These are phyloP conservation scores for Ptilorrhoa leucosticta DNA, from an alignment of 2,113 vertebrate genomes.

Conservation along the genomic window DNA sequence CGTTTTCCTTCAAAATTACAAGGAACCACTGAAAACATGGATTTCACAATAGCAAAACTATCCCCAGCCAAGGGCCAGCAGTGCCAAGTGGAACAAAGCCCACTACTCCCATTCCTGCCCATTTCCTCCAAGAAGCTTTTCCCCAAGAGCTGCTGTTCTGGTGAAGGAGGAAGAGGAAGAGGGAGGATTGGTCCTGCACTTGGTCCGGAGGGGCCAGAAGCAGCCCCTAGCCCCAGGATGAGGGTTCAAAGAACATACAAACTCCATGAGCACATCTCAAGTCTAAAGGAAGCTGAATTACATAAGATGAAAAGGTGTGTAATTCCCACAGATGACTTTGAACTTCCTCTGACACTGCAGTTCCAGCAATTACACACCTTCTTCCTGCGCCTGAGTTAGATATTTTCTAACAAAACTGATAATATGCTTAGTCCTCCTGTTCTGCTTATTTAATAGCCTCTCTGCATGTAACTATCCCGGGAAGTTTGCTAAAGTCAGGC, in stretches of 20 bases:
- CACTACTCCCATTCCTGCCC: no score
- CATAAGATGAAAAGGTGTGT: accelerated
- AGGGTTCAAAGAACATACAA: neutral
- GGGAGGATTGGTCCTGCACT: neutral
- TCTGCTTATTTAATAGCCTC: neutral
- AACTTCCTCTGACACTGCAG: neutral
- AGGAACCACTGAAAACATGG: neutral
- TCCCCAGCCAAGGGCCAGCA: neutral
- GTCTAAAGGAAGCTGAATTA: neutral
- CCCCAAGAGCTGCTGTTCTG: neutral
- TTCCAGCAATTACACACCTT: neutral
- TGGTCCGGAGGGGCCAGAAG: neutral
- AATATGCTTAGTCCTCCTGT: neutral
- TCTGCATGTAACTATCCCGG: neutral
- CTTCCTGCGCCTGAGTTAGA: neutral
- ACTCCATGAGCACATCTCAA: neutral
- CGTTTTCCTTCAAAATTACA: neutral
- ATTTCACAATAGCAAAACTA: neutral
- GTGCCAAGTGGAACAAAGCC: neutral
- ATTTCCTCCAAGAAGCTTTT: neutral
- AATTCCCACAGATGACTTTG: neutral
- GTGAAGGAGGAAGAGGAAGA: neutral
- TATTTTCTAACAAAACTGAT: neutral
- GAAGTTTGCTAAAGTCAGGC: neutral
- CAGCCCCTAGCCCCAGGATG: neutral